Evolutionary conservation across 2,888 invertebrate genomes (phyloP), one percentile per base, ranked within the genome.

Genomic region (Furcula furcula): DNA sequence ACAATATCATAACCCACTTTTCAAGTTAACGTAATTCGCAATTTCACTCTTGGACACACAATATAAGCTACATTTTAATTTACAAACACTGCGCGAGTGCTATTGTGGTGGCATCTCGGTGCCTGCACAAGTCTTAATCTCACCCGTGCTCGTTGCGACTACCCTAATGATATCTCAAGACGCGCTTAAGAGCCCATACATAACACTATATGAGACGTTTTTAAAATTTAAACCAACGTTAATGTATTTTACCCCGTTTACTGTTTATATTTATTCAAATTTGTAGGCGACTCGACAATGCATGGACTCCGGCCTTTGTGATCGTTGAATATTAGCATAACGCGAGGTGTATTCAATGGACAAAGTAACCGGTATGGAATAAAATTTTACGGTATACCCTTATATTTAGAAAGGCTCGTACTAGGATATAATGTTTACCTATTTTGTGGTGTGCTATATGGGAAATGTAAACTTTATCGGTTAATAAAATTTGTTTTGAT

Each of bases 161-260:
- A 74, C 68, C 75, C 80, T 88, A 88, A 88, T 86, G 88, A 87
- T 87, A 87, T 86, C 84, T 80, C 77, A 70, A 77, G 82, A 78
- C 72, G 72, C 81, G 72, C 77, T 85, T 86, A 85, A 85, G 79
- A 79, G 76, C 73, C 79, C 87, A 85, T 87, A 86, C 75, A 86
- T 87, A 81, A 85, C 84, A 76, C 76, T 88, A 73, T 81, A 85
- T 76, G 86, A 72, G 88, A 88, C 87, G 70, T 87, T 88, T 88
- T 88, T 84, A 80, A 82, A 87, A 88, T 87, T 85, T 88, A 88
- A 86, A 74, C 68, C 84, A 78, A 79, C 84, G 64, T 70, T 86
- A 86, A 86, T 85, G 88, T 76, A 73, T 84, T 80, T 73, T 74
- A 67, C 74, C 72, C 79, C 74, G 81, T 79, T 81, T 77, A 79